A percentile compares a stretch with the other conserved stretches of the same genome.
Conservation (phyloP, 2,113 vertebrate species). For the Myotis davidii region DNA sequence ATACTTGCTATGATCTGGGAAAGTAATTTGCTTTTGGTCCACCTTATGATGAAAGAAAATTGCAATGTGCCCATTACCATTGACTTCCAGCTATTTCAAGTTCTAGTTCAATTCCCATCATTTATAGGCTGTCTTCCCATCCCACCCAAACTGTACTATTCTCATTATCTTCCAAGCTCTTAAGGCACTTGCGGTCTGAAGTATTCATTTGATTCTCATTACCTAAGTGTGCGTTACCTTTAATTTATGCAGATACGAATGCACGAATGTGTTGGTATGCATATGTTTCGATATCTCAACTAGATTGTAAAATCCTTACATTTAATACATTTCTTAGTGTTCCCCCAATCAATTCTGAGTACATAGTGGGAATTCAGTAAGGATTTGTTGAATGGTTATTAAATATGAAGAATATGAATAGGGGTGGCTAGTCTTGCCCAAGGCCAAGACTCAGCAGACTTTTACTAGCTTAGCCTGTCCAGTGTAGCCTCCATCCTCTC, state of each 20-base stretch:
- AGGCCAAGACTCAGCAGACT: background rate
- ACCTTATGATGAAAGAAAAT: constrained; percentile 27
- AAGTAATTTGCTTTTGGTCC: background rate
- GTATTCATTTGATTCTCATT: constrained; percentile 19
- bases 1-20: background rate
- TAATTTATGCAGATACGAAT: background rate
- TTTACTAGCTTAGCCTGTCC: background rate
- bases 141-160: background rate
- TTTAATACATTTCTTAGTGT: background rate
- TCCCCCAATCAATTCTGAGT: background rate
- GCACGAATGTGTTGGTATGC: background rate
- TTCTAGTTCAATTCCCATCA: background rate
- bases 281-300: background rate
- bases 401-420: background rate
- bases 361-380: background rate
- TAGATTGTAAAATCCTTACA: background rate
- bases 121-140: background rate
- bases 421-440: background rate
- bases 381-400: background rate
- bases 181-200: background rate
- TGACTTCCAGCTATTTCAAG: constrained; percentile 25
- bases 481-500: background rate
- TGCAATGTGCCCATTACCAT: background rate
- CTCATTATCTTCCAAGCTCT: background rate
- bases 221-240: background rate